Percentiles rank a stretch among this genome's conserved stretches.
Evolutionary conservation across 1,140 invertebrate species (phyloP).

Genomic region (Zaprionus tsacasi): DNA sequence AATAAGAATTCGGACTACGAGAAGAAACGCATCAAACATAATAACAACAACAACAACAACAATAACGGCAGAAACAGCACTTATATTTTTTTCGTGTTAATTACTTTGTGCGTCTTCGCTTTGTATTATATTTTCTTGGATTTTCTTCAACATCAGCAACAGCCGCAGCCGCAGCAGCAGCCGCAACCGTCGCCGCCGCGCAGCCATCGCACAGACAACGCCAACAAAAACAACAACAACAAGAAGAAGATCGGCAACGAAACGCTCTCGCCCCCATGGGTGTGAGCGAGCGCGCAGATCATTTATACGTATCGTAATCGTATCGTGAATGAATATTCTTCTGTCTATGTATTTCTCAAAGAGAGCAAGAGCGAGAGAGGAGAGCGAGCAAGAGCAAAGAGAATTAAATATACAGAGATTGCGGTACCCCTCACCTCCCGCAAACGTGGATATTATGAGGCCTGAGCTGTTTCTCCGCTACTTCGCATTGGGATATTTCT

Average conservation of each 20-base stretch:
- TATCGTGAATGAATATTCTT: constrained; percentile 78
- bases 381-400: constrained; percentile 25
- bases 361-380: constrained; percentile 11
- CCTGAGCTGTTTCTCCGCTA: no score
- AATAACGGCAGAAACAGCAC: constrained; percentile 40
- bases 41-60: constrained; percentile 27
- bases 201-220: constrained; percentile 33
- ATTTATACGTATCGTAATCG: constrained; percentile 71
- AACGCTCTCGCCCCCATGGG: constrained; percentile 49
- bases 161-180: constrained; percentile 28
- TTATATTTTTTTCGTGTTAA: constrained; percentile 61
- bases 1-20: constrained; percentile 46
- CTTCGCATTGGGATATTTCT: no score
- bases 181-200: constrained; percentile 19
- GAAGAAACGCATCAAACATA: constrained; percentile 42
- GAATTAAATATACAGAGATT: no score
- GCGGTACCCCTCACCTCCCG: no score
- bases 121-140: constrained; percentile 76
- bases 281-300: constrained; percentile 70
- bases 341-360: constrained; percentile 59
- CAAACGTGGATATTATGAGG: no score
- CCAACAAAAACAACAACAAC: constrained; percentile 29
- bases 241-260: constrained; percentile 24
- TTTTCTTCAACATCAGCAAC: constrained; percentile 54
- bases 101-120: constrained; percentile 74